Conservation (phyloP, 2,113 vertebrate species). For the Stomatorhinus ivindoensis region DNA sequence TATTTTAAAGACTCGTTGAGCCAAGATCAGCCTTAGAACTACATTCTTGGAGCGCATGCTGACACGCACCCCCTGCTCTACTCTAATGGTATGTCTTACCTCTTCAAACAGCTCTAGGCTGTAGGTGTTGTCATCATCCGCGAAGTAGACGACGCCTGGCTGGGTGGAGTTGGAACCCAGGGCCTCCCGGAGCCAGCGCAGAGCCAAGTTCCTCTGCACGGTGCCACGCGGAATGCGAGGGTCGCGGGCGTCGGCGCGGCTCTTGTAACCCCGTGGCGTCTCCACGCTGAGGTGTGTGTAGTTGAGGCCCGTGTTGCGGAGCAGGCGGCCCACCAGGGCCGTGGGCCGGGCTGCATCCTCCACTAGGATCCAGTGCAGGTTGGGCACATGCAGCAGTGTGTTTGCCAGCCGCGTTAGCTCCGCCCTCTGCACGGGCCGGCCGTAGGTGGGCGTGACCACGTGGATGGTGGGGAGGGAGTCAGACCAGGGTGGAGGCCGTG, state of each 20-base stretch:
- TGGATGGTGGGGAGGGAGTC: conserved; percentile 66
- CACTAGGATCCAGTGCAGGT: conserved; percentile 89
- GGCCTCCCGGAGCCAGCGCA: conserved; percentile 79
- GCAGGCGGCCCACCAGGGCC: conserved; percentile 66
- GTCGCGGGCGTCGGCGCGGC: conserved; percentile 48
- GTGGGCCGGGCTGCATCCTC: conserved; percentile 75
- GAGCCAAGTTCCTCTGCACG: conserved; percentile 80
- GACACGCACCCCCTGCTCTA: background rate
- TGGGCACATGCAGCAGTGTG: conserved; percentile 82
- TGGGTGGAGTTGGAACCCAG: conserved; percentile 53
- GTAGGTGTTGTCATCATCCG: conserved; percentile 93
- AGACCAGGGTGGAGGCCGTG: conserved; percentile 68
- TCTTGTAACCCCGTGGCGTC: conserved; percentile 69
- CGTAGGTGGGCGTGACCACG: conserved; percentile 77
- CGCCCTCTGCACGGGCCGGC: conserved; percentile 83
- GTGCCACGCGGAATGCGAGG: conserved; percentile 71
- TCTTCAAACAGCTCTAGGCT: conserved; percentile 92
- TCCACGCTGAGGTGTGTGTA: conserved; percentile 84
- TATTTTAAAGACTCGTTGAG: background rate
- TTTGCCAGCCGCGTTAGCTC: conserved; percentile 85
- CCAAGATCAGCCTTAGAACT: background rate
- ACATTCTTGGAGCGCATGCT: background rate
- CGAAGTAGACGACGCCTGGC: conserved; percentile 83
- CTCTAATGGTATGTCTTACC: conserved; percentile 50
- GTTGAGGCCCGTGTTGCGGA: conserved; percentile 73